Conservation (phyloP, 1,140 invertebrate species). For the Argopecten irradians region DNA sequence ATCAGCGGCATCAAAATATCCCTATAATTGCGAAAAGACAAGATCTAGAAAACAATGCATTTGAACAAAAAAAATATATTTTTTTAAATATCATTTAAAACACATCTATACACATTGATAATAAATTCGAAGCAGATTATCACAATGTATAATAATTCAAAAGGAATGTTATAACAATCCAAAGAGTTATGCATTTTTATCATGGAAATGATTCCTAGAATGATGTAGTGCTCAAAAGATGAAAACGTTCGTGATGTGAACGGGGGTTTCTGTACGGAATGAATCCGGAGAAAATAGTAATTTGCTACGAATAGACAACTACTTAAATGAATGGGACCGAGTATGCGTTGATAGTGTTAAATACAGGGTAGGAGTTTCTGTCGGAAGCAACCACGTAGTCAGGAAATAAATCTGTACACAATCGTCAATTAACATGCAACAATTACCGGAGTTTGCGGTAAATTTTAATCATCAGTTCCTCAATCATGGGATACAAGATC, state of each 20-base stretch:
- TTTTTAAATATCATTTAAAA: too few relatives aligned
- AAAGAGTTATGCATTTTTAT: background rate
- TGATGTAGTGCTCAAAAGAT: background rate
- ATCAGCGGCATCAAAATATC: background rate
- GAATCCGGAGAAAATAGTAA: background rate
- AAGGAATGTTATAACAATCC: too few relatives aligned
- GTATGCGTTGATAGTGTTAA: background rate
- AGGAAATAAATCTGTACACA: background rate
- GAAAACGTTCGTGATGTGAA: background rate
- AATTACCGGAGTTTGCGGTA: background rate
- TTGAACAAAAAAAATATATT: background rate
- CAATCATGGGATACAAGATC: background rate
- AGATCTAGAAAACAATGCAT: background rate
- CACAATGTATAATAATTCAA: background rate
- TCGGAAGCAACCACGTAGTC: background rate
- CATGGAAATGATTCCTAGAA: background rate
- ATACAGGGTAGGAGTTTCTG: background rate
- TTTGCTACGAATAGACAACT: background rate
- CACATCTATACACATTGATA: too few relatives aligned
- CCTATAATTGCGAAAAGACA: background rate
- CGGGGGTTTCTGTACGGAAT: background rate
- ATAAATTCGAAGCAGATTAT: background rate
- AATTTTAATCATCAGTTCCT: background rate
- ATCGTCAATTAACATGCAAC: conserved; percentile 1
- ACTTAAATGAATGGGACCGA: background rate